These are phyloP conservation scores for Sturnus vulgaris DNA, from an alignment of 2,113 vertebrate species.

Conservation along the genomic window DNA sequence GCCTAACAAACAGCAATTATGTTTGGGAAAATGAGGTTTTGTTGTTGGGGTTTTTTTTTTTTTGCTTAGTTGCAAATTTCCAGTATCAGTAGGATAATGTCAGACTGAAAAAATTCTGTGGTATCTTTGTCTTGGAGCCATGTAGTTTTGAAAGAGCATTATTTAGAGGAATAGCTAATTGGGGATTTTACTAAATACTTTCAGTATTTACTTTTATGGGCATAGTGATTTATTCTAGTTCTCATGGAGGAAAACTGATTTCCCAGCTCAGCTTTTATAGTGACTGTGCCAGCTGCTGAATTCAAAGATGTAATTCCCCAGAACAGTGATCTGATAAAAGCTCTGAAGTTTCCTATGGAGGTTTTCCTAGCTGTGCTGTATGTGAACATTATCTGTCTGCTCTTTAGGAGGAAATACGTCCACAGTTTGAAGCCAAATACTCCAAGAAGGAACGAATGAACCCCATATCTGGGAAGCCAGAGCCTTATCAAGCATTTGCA, in stretches of 20 bases:
- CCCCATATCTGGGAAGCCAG: slow-evolving; percentile 90
- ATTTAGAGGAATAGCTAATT: background rate
- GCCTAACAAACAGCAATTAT: background rate
- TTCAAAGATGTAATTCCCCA: background rate
- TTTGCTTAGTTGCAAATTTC: background rate
- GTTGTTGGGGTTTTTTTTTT: background rate
- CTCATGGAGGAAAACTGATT: background rate
- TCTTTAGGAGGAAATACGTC: slow-evolving; percentile 90
- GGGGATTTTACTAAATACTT: background rate
- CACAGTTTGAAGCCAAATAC: slow-evolving; percentile 96
- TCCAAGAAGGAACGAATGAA: slow-evolving; percentile 92
- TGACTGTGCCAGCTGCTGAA: background rate
- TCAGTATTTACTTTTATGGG: background rate
- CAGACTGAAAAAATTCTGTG: background rate
- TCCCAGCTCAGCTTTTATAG: background rate
- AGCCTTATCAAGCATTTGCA: slow-evolving; percentile 91
- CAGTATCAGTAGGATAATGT: background rate
- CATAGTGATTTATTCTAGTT: background rate
- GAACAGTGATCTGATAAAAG: background rate
- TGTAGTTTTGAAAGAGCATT: background rate
- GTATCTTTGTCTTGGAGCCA: background rate
- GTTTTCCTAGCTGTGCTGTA: background rate
- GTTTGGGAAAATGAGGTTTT: background rate
- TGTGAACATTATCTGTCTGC: slow-evolving; percentile 37
- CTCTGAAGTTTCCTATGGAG: background rate